Base-by-base conservation (phyloP, 2,888 invertebrate species). In the Eilema griseolum region DNA sequence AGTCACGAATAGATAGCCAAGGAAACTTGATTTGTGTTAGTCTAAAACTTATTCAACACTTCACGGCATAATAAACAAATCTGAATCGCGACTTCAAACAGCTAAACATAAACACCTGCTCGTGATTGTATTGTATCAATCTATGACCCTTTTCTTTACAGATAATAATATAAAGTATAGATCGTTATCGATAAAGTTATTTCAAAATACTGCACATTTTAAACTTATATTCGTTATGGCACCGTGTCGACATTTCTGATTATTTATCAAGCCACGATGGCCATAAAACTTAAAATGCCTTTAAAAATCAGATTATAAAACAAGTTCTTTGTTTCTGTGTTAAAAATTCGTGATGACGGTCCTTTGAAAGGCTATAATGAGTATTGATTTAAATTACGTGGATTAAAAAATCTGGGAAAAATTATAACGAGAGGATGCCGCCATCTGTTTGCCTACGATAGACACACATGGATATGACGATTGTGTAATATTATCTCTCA, bases 381-480 rank as follows among this genome's bases (percentile, higher is more conserved):
- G 93, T 93, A 95, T 95, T 95, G 95, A 95, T 95, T 95, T 94
- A 95, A 94, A 95, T 93, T 91, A 91, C 90, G 91, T 86, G 92
- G 91, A 92, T 94, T 92, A 90, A 93, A 90, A 94, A 94, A 94
- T 93, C 92, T 91, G 90, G 89, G 92, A 93, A 95, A 94, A 93
- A 94, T 95, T 94, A 95, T 94, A 93, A 94, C 92, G 91, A 91
- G 89, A 87, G 84, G 89, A 89, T 83, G 89, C 90, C 91, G 91
- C 89, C 92, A 88, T 91, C 86, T 86, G 87, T 85, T 86, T 83
- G 83, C 71, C 77, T 82, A 77, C 75, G 85, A 77, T 79, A 70
- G 70, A 75, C 72, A 86, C 85, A 65, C 75, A 75, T 91, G 92
- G 94, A 93, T 79, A 84, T 61, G 86, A 37, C 71, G 10, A 37